Percentiles rank a stretch among this genome's conserved stretches.
Conservation (phyloP, 2,888 invertebrate genomes). For the Macroteleia sp. region DNA sequence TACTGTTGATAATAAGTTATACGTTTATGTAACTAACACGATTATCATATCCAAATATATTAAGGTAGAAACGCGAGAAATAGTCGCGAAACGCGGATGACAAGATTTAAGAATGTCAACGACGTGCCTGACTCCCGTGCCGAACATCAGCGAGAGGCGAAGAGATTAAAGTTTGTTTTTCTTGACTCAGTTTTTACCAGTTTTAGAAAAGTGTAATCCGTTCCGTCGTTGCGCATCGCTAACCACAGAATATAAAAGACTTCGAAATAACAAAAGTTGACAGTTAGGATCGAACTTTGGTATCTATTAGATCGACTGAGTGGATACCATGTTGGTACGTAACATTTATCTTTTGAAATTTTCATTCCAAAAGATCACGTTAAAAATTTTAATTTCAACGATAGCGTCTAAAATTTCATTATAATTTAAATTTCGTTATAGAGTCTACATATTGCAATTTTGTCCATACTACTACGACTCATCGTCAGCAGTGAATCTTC, state of each 20-base stretch:
- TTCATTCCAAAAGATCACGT: too few relatives aligned
- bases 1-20: too few relatives aligned
- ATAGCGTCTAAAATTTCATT: too few relatives aligned
- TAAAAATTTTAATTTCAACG: too few relatives aligned
- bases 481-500: slow-evolving; percentile 25
- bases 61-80: background rate
- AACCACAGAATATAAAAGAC: slow-evolving; percentile 82
- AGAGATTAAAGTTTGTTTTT: slow-evolving; percentile 77
- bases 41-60: slow-evolving; percentile 4
- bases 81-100: background rate
- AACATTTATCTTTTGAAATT: slow-evolving; percentile 42
- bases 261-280: slow-evolving; percentile 67
- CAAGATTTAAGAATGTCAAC: slow-evolving; percentile 64
- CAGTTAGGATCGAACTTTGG: slow-evolving; percentile 78
- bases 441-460: slow-evolving; percentile 33
- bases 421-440: slow-evolving; percentile 41
- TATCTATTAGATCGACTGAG: slow-evolving; percentile 71
- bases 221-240: slow-evolving; percentile 80
- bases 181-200: slow-evolving; percentile 77
- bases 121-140: slow-evolving; percentile 68
- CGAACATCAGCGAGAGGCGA: slow-evolving; percentile 70
- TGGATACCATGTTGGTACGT: slow-evolving; percentile 80
- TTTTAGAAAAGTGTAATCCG: slow-evolving; percentile 80
- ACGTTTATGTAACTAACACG: too few relatives aligned
- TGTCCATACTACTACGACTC: slow-evolving; percentile 31